Evolutionary conservation across 1,140 invertebrate genomes (phyloP).

Genomic region (Oscheius sp.): DNA sequence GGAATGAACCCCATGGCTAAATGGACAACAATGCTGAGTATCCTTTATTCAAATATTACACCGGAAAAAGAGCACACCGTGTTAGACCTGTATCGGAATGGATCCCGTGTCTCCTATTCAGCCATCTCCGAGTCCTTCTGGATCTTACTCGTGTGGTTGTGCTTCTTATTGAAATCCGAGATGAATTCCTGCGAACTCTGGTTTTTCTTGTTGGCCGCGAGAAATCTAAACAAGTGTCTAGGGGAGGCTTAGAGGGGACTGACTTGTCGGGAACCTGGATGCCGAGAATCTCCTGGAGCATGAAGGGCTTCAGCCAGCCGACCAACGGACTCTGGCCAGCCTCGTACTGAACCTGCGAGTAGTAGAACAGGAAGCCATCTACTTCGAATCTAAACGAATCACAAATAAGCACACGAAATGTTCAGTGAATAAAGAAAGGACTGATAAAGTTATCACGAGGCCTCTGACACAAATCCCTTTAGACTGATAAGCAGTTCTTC

Average conservation of each 20-base stretch:
- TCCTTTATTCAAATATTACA: not conserved
- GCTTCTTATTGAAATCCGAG: constrained; percentile 31
- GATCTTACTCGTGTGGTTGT: constrained; percentile 31
- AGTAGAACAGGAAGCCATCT: constrained; percentile 80
- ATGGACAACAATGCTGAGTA: not conserved
- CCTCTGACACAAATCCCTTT: too few species aligned
- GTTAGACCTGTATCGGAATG: too few species aligned
- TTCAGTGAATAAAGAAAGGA: too few species aligned
- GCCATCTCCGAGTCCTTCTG: constrained; percentile 17
- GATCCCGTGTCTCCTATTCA: too few species aligned
- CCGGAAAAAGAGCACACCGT: not conserved
- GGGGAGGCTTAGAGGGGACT: not conserved
- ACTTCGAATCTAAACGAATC: constrained; percentile 55
- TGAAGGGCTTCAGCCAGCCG: constrained; percentile 81
- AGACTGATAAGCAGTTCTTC: too few species aligned
- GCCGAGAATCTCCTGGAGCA: constrained; percentile 77
- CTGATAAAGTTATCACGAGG: too few species aligned
- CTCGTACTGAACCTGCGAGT: constrained; percentile 73
- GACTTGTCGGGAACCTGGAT: constrained; percentile 63
- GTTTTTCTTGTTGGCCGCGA: not conserved
- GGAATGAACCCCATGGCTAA: not conserved
- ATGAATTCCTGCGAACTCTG: constrained; percentile 26
- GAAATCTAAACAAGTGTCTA: constrained; percentile 8
- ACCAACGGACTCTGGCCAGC: constrained; percentile 78
- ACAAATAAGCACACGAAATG: too few species aligned